Evolutionary conservation across 1,140 invertebrate genomes (phyloP).

Genomic region (Globodera rostochiensis): DNA sequence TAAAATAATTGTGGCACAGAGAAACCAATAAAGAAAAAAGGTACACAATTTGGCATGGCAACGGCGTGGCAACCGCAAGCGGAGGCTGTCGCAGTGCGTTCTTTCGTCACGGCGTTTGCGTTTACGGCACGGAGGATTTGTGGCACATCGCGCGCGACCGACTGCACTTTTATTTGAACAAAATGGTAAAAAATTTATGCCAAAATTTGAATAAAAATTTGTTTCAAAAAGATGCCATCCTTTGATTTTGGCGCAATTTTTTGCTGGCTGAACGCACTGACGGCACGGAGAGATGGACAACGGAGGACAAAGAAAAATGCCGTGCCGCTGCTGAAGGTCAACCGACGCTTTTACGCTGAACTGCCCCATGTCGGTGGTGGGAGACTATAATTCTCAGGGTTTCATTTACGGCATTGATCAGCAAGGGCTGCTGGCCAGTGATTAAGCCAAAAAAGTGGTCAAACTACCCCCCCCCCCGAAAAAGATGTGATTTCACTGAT

Average conservation of each 20-base stretch:
- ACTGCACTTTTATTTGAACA: constrained; percentile 39
- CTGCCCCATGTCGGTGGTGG: constrained; percentile 10
- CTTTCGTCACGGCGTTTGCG: constrained; percentile 38
- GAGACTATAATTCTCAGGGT: too few species aligned
- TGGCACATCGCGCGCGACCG: background rate
- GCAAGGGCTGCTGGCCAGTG: too few species aligned
- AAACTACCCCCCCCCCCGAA: too few species aligned
- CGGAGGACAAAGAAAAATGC: background rate
- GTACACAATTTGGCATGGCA: constrained; percentile 7
- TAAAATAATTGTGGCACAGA: too few species aligned
- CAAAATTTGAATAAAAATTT: background rate
- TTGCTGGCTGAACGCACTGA: constrained; percentile 30
- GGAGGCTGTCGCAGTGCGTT: constrained; percentile 27
- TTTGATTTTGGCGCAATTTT: constrained; percentile 45
- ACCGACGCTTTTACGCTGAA: constrained; percentile 8
- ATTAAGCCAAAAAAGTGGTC: too few species aligned
- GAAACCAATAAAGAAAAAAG: background rate
- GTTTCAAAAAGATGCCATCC: constrained; percentile 26
- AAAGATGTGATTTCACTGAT: too few species aligned
- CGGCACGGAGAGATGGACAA: constrained; percentile 9
- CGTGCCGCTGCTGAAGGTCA: background rate
- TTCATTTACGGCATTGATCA: too few species aligned
- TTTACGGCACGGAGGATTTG: constrained; percentile 43
- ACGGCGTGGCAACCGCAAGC: background rate
- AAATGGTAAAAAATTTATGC: constrained; percentile 26